phyloP scores from a whole-genome alignment of 2,797 vertebrate genomes.

The Neosilurus hyrtlii region DNA sequence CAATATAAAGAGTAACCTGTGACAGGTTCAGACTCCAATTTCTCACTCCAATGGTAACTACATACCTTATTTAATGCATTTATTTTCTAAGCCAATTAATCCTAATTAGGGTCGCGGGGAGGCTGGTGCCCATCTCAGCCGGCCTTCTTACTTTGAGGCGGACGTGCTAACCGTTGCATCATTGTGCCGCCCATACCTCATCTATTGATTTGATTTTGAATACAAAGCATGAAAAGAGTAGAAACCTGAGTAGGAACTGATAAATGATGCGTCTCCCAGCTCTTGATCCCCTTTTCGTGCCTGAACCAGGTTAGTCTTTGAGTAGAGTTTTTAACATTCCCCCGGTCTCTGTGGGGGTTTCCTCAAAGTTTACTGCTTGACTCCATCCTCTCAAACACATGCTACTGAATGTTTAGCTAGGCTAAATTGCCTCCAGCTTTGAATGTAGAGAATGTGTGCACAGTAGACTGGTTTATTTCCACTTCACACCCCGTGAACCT shows the following conservation, averaged over 20 bases:
- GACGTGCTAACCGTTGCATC: too few species aligned
- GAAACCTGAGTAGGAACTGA: neutral
- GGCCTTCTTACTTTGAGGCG: too few species aligned
- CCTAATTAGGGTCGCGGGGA: too few species aligned
- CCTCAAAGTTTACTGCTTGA: neutral
- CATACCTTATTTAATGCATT: neutral
- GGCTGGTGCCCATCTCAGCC: too few species aligned
- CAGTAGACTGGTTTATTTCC: neutral
- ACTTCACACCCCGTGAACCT: neutral
- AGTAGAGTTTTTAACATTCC: neutral
- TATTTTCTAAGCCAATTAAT: neutral
- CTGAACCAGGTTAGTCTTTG: neutral
- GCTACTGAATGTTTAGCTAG: neutral
- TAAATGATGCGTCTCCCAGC: neutral
- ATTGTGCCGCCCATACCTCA: too few species aligned
- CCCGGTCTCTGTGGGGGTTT: neutral
- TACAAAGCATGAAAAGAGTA: neutral
- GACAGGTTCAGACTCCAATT: neutral
- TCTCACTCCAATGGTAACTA: neutral
- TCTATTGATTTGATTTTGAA: neutral
- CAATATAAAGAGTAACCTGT: neutral
- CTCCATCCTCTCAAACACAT: neutral
- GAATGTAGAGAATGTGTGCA: neutral
- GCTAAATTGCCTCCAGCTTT: neutral
- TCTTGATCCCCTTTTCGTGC: neutral